Percentiles rank a stretch among this genome's conserved stretches.
phyloP scores from a whole-genome alignment of 2,113 vertebrate species.

The Oxygymnocypris stewartii region DNA sequence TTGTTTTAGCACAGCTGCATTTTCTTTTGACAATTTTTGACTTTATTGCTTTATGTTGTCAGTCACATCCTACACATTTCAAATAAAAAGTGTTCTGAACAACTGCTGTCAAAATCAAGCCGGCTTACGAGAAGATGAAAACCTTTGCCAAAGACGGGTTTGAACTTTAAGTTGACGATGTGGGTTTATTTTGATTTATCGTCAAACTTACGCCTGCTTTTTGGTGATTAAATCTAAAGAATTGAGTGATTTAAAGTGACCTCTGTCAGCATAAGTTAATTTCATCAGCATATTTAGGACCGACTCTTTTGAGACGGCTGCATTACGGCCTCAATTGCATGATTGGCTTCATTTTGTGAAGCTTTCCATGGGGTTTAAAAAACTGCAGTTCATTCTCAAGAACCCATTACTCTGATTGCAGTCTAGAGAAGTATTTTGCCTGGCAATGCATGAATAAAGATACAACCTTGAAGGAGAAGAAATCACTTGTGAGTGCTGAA shows the following conservation, averaged over 20 bases:
- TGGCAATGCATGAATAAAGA: conserved; percentile 35
- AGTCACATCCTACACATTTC: neutral
- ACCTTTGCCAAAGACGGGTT: neutral
- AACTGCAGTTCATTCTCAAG: conserved; percentile 55
- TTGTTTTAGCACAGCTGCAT: conserved; percentile 45
- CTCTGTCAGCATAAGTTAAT: conserved; percentile 68
- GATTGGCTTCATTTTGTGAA: conserved; percentile 67
- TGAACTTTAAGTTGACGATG: neutral
- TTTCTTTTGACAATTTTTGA: conserved; percentile 38
- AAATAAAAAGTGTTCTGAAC: neutral
- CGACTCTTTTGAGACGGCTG: conserved; percentile 48
- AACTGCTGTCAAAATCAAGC: neutral
- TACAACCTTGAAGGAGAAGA: neutral
- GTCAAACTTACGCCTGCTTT: conserved; percentile 30
- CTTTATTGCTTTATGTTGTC: neutral
- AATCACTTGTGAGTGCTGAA: conserved; percentile 5
- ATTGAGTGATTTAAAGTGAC: conserved; percentile 47
- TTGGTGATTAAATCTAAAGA: conserved; percentile 35
- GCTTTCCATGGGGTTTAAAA: conserved; percentile 65
- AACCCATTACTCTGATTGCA: conserved; percentile 72
- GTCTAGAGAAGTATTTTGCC: conserved; percentile 21
- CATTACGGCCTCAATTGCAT: conserved; percentile 57
- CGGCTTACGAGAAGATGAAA: neutral
- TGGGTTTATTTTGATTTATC: conserved; percentile 27
- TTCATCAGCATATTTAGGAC: conserved; percentile 60